Percentiles rank a stretch among this genome's conserved stretches.
These are phyloP conservation scores for Dryoscopus gambensis DNA, from an alignment of 2,113 vertebrate genomes.

Conservation along the genomic window DNA sequence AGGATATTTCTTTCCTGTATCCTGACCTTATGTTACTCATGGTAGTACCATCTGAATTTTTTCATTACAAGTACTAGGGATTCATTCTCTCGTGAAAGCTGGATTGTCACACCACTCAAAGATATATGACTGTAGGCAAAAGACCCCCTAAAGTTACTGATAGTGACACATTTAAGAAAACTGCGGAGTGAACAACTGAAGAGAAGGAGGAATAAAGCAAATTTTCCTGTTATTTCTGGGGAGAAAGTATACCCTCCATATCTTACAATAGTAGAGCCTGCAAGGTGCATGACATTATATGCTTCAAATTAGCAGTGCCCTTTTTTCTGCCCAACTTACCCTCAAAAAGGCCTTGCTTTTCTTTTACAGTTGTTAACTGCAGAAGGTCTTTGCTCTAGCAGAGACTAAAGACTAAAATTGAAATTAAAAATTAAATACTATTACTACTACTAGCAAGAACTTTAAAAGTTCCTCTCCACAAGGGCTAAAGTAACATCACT, in stretches of 20 bases:
- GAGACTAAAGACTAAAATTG: background rate
- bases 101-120: background rate
- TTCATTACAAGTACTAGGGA: background rate
- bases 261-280: background rate
- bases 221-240: background rate
- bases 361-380: background rate
- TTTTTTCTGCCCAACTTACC: background rate
- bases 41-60: background rate
- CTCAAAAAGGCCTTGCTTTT: background rate
- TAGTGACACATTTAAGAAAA: background rate
- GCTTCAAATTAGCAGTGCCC: background rate
- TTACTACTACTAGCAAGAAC: background rate
- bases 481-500: background rate
- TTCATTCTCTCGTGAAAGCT: background rate
- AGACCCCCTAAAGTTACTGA: background rate
- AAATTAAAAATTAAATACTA: background rate
- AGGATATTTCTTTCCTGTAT: background rate
- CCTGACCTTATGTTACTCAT: background rate
- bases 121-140: background rate
- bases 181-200: background rate
- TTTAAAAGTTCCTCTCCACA: background rate
- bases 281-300: background rate
- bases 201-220: background rate
- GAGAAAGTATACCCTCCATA: background rate
- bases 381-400: background rate